These are phyloP conservation scores for Palloptera scutellata DNA, from an alignment of 2,888 invertebrate species.

Conservation along the genomic window DNA sequence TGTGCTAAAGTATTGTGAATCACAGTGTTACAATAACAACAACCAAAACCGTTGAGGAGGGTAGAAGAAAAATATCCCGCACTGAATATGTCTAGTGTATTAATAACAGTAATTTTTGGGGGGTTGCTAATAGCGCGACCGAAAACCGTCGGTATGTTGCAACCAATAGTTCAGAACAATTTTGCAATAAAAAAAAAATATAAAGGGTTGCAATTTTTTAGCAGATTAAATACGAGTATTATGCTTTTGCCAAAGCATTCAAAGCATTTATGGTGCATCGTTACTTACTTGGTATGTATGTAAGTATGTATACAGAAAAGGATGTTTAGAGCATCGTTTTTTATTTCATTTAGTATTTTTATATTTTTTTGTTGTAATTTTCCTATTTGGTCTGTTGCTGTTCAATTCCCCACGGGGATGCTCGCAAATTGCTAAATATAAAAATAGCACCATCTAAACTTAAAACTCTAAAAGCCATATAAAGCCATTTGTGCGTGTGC, in stretches of 20 bases:
- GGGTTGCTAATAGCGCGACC: too few species aligned
- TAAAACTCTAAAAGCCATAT: too few species aligned
- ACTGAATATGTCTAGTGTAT: too few species aligned
- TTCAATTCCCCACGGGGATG: constrained; percentile 37
- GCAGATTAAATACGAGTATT: background rate
- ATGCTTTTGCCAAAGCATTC: background rate
- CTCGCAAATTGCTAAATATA: constrained; percentile 32
- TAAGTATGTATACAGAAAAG: too few species aligned
- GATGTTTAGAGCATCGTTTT: background rate
- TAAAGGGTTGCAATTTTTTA: constrained; percentile 13
- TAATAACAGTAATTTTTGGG: too few species aligned
- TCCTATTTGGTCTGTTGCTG: constrained; percentile 12
- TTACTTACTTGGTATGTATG: constrained; percentile 1
- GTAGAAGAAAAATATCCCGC: too few species aligned
- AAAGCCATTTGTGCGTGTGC: background rate
- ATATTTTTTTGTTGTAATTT: constrained; percentile 4
- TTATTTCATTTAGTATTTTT: background rate
- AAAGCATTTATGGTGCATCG: constrained; percentile 11
- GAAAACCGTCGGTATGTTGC: background rate
- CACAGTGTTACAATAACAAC: background rate
- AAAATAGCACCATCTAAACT: too few species aligned
- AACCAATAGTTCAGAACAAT: constrained; percentile 3
- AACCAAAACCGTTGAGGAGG: background rate
- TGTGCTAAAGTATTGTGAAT: background rate
- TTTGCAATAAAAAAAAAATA: background rate